A percentile compares a stretch with the other conserved stretches of the same genome.
Conservation (phyloP, 2,888 invertebrate genomes). For the Drosophila diplacantha region DNA sequence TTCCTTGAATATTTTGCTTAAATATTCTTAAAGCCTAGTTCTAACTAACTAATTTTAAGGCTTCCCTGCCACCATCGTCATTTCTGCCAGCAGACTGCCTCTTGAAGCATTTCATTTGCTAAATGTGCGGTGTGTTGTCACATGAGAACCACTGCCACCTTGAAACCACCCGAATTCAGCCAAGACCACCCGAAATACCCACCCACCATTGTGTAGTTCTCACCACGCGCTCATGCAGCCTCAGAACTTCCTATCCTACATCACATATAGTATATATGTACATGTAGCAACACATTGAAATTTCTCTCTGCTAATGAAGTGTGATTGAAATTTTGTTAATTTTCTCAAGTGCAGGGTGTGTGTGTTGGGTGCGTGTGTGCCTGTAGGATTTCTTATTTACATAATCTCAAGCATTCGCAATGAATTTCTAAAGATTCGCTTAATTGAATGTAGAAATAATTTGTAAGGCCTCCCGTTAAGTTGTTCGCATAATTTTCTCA, state of each 20-base stretch:
- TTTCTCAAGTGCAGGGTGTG: constrained; percentile 58
- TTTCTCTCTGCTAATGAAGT: constrained; percentile 70
- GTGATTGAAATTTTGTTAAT: constrained; percentile 74
- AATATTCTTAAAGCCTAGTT: constrained; percentile 24
- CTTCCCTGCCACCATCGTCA: constrained; percentile 11
- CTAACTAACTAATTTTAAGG: constrained; percentile 14
- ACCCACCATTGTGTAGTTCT: constrained; percentile 29
- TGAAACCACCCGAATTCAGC: constrained; percentile 3
- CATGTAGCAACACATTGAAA: constrained; percentile 46
- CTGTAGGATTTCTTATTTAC: constrained; percentile 50
- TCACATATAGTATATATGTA: background rate
- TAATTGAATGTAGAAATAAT: constrained; percentile 49
- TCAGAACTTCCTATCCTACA: background rate
- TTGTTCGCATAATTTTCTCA: constrained; percentile 36
- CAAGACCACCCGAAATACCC: background rate
- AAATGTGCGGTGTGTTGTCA: constrained; percentile 38
- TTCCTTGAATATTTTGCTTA: background rate
- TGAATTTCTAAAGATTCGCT: constrained; percentile 47
- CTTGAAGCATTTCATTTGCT: constrained; percentile 44
- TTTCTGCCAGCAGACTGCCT: constrained; percentile 2
- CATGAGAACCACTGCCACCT: constrained; percentile 8
- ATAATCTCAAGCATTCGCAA: constrained; percentile 41
- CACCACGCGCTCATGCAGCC: constrained; percentile 11
- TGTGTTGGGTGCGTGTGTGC: constrained; percentile 20
- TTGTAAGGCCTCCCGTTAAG: constrained; percentile 40